Percentiles rank a stretch among this genome's conserved stretches.
Evolutionary conservation across 2,113 vertebrate genomes (phyloP).

Genomic region (Caranx melampygus): DNA sequence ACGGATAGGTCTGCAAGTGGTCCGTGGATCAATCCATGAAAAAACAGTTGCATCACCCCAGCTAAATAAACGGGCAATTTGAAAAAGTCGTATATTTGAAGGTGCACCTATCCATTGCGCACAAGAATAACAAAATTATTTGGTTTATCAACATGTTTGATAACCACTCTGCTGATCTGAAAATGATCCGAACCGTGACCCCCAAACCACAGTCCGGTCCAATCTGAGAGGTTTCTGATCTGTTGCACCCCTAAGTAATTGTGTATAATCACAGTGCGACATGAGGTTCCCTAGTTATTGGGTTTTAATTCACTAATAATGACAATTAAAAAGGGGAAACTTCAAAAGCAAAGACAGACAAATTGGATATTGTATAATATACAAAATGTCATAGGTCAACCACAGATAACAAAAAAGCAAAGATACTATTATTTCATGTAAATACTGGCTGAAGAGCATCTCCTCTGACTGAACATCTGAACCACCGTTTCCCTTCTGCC

Average conservation of each 20-base stretch:
- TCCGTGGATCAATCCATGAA: too few relatives aligned
- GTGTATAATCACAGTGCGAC: neutral
- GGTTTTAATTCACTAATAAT: neutral
- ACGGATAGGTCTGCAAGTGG: too few relatives aligned
- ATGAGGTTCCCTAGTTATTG: neutral
- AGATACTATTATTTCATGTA: neutral
- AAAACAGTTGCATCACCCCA: too few relatives aligned
- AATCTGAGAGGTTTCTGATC: too few relatives aligned
- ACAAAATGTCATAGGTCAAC: neutral
- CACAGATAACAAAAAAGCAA: neutral
- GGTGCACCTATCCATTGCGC: too few relatives aligned
- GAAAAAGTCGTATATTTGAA: too few relatives aligned
- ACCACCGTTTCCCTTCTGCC: neutral
- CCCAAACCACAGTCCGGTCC: too few relatives aligned
- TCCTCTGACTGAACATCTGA: neutral
- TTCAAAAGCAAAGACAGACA: neutral
- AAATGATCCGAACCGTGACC: too few relatives aligned
- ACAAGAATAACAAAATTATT: too few relatives aligned
- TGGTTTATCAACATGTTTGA: too few relatives aligned
- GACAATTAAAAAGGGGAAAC: neutral
- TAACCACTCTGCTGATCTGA: too few relatives aligned
- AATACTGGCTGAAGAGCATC: conserved; percentile 3
- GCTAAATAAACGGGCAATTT: too few relatives aligned
- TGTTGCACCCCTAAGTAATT: neutral
- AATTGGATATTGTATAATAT: neutral